Percentiles rank a stretch among this genome's conserved stretches.
These are phyloP conservation scores for Kradibia gibbosae DNA, from an alignment of 1,140 invertebrate species.

Conservation along the genomic window DNA sequence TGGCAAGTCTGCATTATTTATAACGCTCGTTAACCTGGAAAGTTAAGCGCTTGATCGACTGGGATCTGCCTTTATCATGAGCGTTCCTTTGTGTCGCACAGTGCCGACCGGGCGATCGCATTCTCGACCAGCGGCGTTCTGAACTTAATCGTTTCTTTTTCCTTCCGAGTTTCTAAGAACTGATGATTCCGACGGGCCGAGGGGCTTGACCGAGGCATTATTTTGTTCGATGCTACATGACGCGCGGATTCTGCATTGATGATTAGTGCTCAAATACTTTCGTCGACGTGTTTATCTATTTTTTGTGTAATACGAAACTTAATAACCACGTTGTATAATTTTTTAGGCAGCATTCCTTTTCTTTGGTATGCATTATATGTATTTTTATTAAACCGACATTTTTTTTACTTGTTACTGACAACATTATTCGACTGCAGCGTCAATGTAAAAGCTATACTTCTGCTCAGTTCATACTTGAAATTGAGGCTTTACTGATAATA, in stretches of 20 bases:
- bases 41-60: conserved; percentile 40
- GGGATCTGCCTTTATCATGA: conserved; percentile 37
- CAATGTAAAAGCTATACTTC: too few relatives aligned
- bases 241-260: background rate
- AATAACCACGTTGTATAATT: background rate
- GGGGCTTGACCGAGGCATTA: too few relatives aligned
- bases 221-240: background rate
- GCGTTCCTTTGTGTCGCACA: conserved; percentile 21
- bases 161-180: background rate
- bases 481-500: too few relatives aligned
- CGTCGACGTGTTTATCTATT: background rate
- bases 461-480: too few relatives aligned
- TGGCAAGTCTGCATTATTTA: conserved; percentile 40
- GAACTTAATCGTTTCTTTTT: background rate
- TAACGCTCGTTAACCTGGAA: conserved; percentile 43
- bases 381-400: background rate
- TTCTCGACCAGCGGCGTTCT: background rate
- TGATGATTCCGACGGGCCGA: background rate
- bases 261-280: background rate
- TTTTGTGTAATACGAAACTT: background rate
- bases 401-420: background rate
- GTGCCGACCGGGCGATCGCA: background rate
- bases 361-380: background rate
- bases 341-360: background rate
- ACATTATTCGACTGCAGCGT: too few relatives aligned